A percentile compares a stretch with the other conserved stretches of the same genome.
Conservation (phyloP, 2,888 invertebrate genomes). For the Trissolcus brochymenae region DNA sequence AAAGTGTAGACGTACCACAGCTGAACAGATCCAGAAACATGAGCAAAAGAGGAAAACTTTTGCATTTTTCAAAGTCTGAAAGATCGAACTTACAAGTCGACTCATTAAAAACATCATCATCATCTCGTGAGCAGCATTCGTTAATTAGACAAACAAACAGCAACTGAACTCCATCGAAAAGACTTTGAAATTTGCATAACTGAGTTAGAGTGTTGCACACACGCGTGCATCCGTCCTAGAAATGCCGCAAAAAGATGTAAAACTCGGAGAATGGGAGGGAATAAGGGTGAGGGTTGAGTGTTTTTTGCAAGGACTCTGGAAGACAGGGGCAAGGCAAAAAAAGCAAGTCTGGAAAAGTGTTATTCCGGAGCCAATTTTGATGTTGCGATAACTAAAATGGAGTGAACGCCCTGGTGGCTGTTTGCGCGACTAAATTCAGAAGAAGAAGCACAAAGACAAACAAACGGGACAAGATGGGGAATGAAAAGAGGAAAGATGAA, state of each 20-base stretch:
- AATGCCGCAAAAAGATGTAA: neutral
- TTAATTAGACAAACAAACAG: conserved; percentile 11
- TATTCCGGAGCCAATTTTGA: conserved; percentile 11
- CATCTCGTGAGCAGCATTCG: neutral
- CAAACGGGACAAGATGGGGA: conserved; percentile 5
- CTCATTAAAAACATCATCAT: conserved; percentile 13
- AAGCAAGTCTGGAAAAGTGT: conserved; percentile 9
- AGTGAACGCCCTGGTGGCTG: neutral
- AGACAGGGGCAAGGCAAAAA: neutral
- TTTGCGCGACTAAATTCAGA: conserved; percentile 10
- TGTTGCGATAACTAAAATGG: neutral
- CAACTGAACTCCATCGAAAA: neutral
- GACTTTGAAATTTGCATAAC: conserved; percentile 11
- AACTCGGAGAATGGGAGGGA: too few relatives aligned
- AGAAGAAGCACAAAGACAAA: conserved; percentile 25
- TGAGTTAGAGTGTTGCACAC: conserved; percentile 4
- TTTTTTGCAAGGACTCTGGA: neutral
- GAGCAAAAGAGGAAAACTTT: neutral
- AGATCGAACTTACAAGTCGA: conserved; percentile 6
- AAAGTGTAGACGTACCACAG: too few relatives aligned
- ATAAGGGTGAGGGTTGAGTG: neutral
- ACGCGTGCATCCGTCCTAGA: neutral
- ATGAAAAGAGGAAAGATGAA: conserved; percentile 9
- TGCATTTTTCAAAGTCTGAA: neutral
- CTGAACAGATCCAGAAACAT: too few relatives aligned